Evolutionary conservation across 2,113 vertebrate species (phyloP), one percentile per base, ranked within the genome.

Genomic region (Alectura lathami): DNA sequence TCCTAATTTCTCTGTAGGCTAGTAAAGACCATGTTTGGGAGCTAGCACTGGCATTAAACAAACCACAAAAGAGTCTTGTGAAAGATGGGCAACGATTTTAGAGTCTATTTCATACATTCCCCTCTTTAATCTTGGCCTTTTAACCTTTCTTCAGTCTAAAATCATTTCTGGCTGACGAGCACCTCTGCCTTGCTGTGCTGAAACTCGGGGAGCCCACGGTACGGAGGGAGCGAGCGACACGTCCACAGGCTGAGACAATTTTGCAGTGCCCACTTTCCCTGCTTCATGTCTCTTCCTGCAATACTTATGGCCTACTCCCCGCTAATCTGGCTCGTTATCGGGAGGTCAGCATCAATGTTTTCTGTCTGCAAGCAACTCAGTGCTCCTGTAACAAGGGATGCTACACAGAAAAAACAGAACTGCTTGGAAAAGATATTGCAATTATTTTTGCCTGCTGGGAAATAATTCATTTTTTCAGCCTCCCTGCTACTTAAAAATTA

Each of bases 101-200:
- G 97, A 97, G 96, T 96, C 97, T 96, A 96, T 96, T 98, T 97
- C 97, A 93, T 97, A 95, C 70, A 98, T 95, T 94, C 97, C 93
- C 86, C 96, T 97, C 98, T 98, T 98, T 98, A 98, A 98, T 98
- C 97, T 98, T 80, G 79, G 95, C 96, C 97, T 98, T 98, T 98
- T 98, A 98, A 98, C 98, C 98, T 98, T 98, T 91, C 95, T 94
- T 97, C 96, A 96, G 92, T 96, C 96, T 96, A 93, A 97, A 97
- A 96, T 96, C 29, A 96, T 97, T 96, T 92, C 97, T 96, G 88
- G 88, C 87, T 97, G 96, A 97, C 93, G 91, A 95, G 97, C 80
- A 7, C 91, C 79, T 88, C 90, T 60, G 88, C 75, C 48, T 60
- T 30, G 30, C 96, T 95, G 94, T 93, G 93, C 86, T 92, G 94